Base-by-base conservation (phyloP, 2,113 vertebrate species). In the Mirounga angustirostris region DNA sequence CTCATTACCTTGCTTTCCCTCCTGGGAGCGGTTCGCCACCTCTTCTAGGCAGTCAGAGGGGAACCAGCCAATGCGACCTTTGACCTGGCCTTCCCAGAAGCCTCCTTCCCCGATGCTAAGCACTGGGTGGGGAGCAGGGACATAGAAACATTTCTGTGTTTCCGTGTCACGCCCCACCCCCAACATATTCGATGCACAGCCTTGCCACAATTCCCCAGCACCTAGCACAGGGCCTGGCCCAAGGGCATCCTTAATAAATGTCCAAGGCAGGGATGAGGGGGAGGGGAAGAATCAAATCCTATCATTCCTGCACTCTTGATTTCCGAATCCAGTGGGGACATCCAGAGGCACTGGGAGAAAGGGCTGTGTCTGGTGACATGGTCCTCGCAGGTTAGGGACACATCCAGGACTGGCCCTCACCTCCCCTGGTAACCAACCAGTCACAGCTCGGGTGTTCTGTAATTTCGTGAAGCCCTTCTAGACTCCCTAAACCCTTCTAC, bases 21-120 rank as follows among this genome's bases (percentile, higher is more conserved):
- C 99, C 98, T 99, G 99, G 87, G 99, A 99, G 59, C 99, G 99
- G 71, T 99, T 99, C 5, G 99, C 98, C 91, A 99, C 99, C 98
- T 99, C 99, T 98, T 99, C 99, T 96, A 99, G 99, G 43, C 99
- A 99, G 97, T 99, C 99, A 0, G 99, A 99, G 61, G 99, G 99
- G 98, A 99, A 99, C 99, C 99, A 99, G 88, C 99, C 99, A 0
- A 99, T 98, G 3, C 99, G 99, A 95, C 99, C 99, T 96, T 99
- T 99, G 96, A 99, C 99, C 74, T 99, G 99, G 56, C 99, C 99
- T 98, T 99, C 99, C 99, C 99, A 99, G 98, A 99, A 99, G 43
- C 99, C 99, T 58, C 99, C 99, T 98, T 99, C 99, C 67, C 99
- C 99, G 71, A 99, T 98, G 79, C 99, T 99, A 97, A 99, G 98